These are phyloP conservation scores for Calliopum simillimum DNA, from an alignment of 2,888 invertebrate species.

Conservation along the genomic window DNA sequence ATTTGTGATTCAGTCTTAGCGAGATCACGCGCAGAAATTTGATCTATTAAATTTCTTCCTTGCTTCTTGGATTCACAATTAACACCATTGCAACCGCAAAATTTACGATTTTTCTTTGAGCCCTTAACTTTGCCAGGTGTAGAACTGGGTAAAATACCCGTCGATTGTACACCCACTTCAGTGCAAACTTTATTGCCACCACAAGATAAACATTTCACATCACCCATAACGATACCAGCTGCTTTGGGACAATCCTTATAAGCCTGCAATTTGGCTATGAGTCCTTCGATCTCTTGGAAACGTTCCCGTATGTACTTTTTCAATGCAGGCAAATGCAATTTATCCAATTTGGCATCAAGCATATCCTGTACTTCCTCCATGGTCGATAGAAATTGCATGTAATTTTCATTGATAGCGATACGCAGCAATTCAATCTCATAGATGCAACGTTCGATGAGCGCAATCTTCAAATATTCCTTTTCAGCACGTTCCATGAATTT, in stretches of 20 bases:
- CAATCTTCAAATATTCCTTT: constrained; percentile 54
- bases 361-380: constrained; percentile 66
- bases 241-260: constrained; percentile 57
- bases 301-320: constrained; percentile 59
- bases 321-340: constrained; percentile 61
- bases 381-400: constrained; percentile 54
- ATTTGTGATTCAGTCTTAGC: too few species aligned
- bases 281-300: constrained; percentile 50
- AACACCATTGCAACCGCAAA: constrained; percentile 1
- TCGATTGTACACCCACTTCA: constrained; percentile 47
- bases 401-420: constrained; percentile 47
- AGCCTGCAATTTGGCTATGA: constrained; percentile 47
- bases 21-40: neutral
- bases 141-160: constrained; percentile 47
- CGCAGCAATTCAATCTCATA: constrained; percentile 54
- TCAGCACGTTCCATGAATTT: constrained; percentile 51
- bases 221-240: constrained; percentile 55
- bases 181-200: constrained; percentile 54
- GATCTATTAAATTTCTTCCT: neutral
- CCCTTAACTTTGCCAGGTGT: neutral
- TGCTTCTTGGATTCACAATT: neutral
- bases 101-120: constrained; percentile 12
- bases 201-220: constrained; percentile 59
- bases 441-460: constrained; percentile 58
- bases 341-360: constrained; percentile 64